phyloP scores from a whole-genome alignment of 2,888 invertebrate species.

The Euzophera pinguis region DNA sequence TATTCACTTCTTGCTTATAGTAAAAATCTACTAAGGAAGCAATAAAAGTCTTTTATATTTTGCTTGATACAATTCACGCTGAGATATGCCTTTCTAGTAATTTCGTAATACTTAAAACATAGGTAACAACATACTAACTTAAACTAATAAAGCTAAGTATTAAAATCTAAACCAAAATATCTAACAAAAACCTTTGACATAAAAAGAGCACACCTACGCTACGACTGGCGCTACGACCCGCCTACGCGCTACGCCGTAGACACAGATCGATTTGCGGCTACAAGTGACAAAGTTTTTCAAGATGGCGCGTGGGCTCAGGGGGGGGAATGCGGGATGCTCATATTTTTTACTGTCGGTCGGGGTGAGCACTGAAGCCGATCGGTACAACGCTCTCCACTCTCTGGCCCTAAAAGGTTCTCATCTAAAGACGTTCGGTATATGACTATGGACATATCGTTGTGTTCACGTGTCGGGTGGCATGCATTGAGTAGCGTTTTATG shows the following conservation, averaged over 20 bases:
- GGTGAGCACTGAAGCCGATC: conserved; percentile 78
- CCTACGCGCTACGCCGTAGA: conserved; percentile 58
- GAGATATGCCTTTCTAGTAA: no score
- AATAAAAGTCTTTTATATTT: no score
- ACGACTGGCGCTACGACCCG: conserved; percentile 21
- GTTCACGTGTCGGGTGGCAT: conserved; percentile 28
- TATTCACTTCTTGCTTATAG: no score
- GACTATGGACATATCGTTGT: neutral
- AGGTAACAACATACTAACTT: no score
- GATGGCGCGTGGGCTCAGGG: conserved; percentile 23
- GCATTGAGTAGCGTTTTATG: conserved; percentile 20
- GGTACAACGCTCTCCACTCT: conserved; percentile 76
- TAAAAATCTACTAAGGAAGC: no score
- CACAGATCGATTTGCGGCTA: conserved; percentile 76
- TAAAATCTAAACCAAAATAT: no score
- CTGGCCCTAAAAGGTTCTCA: conserved; percentile 72
- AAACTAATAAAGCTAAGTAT: no score
- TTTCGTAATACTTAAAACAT: no score
- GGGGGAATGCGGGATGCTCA: conserved; percentile 62
- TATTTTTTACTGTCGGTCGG: conserved; percentile 79
- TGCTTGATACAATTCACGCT: no score
- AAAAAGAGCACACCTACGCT: conserved; percentile 14
- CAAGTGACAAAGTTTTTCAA: conserved; percentile 61
- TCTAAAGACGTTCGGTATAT: conserved; percentile 54
- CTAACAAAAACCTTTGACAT: neutral